Conservation (phyloP, 2,888 invertebrate species). For the Heliconius aoede region DNA sequence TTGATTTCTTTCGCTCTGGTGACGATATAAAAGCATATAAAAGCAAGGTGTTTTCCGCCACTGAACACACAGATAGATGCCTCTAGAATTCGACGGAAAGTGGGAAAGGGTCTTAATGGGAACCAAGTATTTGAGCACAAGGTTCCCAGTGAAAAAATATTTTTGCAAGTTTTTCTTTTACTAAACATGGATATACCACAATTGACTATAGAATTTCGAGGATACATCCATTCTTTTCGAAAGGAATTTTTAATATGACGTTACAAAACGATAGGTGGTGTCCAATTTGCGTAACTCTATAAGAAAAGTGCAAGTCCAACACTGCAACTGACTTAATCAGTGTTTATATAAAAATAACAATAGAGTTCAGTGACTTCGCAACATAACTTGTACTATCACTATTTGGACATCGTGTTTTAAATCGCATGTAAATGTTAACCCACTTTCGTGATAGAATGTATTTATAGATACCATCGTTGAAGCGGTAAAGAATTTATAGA, state of each 20-base stretch:
- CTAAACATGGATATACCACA: not conserved
- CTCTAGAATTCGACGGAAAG: too few relatives aligned
- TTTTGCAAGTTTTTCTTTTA: not conserved
- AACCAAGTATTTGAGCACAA: not conserved
- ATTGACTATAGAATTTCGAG: not conserved
- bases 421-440: conserved; percentile 44
- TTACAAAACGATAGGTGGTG: not conserved
- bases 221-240: not conserved
- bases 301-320: conserved; percentile 16
- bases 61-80: too few relatives aligned
- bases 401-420: conserved; percentile 42
- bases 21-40: not conserved
- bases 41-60: too few relatives aligned
- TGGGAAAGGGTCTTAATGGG: too few relatives aligned
- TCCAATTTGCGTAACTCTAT: conserved; percentile 24
- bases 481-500: not conserved
- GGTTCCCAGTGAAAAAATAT: not conserved
- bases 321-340: conserved; percentile 25
- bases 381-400: conserved; percentile 39
- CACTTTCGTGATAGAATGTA: conserved; percentile 39
- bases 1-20: not conserved
- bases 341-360: conserved; percentile 31
- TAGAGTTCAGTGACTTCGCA: conserved; percentile 39
- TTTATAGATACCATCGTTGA: conserved; percentile 16
- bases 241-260: not conserved